These are phyloP conservation scores for Eudasyphora cyanicolor DNA, from an alignment of 2,888 invertebrate species.

Conservation along the genomic window DNA sequence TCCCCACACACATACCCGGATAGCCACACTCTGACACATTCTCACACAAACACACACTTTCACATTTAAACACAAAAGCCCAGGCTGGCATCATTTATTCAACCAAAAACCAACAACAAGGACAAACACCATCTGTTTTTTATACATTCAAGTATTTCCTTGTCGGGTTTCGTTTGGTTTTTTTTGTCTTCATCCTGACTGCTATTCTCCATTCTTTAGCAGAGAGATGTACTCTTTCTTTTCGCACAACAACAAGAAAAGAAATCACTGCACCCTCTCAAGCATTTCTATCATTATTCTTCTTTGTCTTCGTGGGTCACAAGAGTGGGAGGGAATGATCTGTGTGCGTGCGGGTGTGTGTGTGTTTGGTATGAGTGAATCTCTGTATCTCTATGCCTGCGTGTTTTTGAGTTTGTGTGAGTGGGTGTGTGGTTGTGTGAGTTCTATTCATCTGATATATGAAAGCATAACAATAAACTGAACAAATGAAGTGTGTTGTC, in stretches of 20 bases:
- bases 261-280: slow-evolving; percentile 39
- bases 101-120: slow-evolving; percentile 3
- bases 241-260: neutral
- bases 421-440: neutral
- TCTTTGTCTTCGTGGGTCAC: neutral
- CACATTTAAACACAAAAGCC: neutral
- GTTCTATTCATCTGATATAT: slow-evolving; percentile 17
- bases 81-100: slow-evolving; percentile 7
- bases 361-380: neutral
- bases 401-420: neutral
- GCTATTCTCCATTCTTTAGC: neutral
- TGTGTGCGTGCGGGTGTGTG: neutral
- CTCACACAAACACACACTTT: neutral
- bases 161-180: neutral
- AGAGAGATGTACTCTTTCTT: slow-evolving; percentile 17
- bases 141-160: neutral
- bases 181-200: neutral
- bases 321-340: neutral
- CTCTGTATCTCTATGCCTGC: neutral
- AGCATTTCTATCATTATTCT: slow-evolving; percentile 34
- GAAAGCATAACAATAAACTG: slow-evolving; percentile 37
- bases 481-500: slow-evolving; percentile 52
- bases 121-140: slow-evolving; percentile 27
- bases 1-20: neutral
- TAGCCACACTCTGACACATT: neutral